phyloP scores from a whole-genome alignment of 2,113 vertebrate species.

The Ctenodactylus gundi region DNA sequence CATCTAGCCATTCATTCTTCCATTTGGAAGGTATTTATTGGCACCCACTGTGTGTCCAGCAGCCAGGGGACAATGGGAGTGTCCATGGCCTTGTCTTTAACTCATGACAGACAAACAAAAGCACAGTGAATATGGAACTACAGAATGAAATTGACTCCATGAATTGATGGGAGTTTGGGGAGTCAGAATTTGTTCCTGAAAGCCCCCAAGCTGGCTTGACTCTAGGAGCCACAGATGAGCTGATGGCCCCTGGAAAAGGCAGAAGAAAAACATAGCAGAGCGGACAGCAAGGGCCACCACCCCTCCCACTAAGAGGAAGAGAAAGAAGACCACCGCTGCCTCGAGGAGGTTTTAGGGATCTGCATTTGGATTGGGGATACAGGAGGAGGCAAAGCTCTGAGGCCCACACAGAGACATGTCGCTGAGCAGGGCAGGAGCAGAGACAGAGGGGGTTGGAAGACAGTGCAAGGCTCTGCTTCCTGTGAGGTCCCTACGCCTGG shows the following conservation, averaged over 20 bases:
- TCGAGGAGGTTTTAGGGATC: background rate
- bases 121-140: background rate
- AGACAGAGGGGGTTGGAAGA: no score
- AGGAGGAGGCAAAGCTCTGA: no score
- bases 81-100: background rate
- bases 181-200: background rate
- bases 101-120: background rate
- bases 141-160: background rate
- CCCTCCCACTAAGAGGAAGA: background rate
- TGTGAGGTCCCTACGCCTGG: background rate
- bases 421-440: accelerated
- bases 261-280: background rate
- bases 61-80: background rate
- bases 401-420: no score
- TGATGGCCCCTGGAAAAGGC: no score
- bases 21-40: background rate
- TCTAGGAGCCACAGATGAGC: background rate
- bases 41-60: background rate
- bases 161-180: background rate
- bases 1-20: background rate
- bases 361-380: background rate
- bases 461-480: background rate
- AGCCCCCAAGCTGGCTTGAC: background rate
- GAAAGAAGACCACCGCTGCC: accelerated
- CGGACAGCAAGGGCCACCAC: accelerated